Percentiles rank a stretch among this genome's conserved stretches.
Evolutionary conservation across 1,140 invertebrate species (phyloP).

Genomic region (Micrasema minimum): DNA sequence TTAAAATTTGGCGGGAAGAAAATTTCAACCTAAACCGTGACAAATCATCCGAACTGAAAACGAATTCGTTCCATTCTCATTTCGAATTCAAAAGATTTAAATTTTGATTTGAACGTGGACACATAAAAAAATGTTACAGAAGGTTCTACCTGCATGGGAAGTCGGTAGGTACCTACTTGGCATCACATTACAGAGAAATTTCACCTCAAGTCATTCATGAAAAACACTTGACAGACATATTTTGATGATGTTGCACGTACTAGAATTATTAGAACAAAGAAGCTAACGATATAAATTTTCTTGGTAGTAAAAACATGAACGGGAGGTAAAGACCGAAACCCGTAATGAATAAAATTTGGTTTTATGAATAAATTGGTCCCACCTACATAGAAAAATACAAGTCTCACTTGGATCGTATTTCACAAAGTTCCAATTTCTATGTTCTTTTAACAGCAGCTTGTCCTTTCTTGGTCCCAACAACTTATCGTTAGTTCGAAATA

Average conservation of each 20-base stretch:
- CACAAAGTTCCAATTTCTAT: conserved; percentile 16
- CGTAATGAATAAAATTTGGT: conserved; percentile 6
- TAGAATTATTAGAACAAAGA: too few species aligned
- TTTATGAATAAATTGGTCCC: conserved; percentile 1
- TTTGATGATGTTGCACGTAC: too few species aligned
- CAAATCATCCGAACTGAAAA: conserved; percentile 13
- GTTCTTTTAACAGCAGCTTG: conserved; percentile 14
- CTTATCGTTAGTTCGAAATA: conserved; percentile 33
- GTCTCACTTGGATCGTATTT: conserved; percentile 17
- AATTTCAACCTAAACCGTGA: conserved; percentile 17
- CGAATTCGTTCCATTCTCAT: conserved; percentile 21
- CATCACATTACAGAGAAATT: neutral
- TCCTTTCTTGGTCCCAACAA: conserved; percentile 18
- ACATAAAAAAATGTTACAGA: too few species aligned
- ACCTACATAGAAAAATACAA: neutral
- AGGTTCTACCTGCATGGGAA: too few species aligned
- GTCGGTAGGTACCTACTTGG: neutral
- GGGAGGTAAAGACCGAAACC: conserved; percentile 11
- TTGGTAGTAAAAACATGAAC: neutral
- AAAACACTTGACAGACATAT: too few species aligned
- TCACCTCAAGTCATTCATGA: too few species aligned
- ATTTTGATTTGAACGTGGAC: neutral
- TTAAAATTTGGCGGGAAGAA: conserved; percentile 39
- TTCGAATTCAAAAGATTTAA: conserved; percentile 16
- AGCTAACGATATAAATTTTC: too few species aligned